Conservation (phyloP, 2,888 invertebrate species). For the Nemotelus pantherinus region DNA sequence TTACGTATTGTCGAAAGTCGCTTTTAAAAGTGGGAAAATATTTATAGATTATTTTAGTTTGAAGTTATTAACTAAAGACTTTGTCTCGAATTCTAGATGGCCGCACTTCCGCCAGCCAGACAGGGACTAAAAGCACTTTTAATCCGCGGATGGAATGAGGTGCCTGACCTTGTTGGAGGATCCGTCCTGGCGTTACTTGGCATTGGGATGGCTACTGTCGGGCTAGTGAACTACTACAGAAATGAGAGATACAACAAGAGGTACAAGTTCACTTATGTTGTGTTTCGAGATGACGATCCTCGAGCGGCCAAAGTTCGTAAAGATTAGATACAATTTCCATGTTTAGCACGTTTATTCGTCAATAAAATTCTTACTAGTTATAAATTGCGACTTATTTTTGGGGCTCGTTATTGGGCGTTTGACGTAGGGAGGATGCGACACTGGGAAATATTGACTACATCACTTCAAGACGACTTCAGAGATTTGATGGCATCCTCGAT, state of each 20-base stretch:
- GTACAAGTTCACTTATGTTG: slow-evolving; percentile 72
- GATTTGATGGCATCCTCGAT: slow-evolving; percentile 42
- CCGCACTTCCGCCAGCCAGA: slow-evolving; percentile 56
- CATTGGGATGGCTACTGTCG: slow-evolving; percentile 67
- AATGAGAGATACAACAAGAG: slow-evolving; percentile 74
- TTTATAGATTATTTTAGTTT: background rate
- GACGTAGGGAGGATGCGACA: background rate
- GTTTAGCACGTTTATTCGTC: slow-evolving; percentile 31
- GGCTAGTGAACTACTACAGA: slow-evolving; percentile 66
- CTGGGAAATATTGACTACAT: background rate
- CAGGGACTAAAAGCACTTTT: slow-evolving; percentile 59
- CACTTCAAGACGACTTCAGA: slow-evolving; percentile 27
- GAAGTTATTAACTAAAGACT: background rate
- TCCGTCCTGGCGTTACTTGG: slow-evolving; percentile 71
- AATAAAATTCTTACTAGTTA: slow-evolving; percentile 22
- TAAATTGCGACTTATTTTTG: slow-evolving; percentile 1
- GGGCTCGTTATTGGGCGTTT: background rate
- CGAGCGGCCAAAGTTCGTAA: slow-evolving; percentile 68
- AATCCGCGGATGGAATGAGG: slow-evolving; percentile 70
- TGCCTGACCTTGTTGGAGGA: slow-evolving; percentile 76
- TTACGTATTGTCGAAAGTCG: slow-evolving; percentile 21
- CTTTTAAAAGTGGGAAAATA: slow-evolving; percentile 1
- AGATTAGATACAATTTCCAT: slow-evolving; percentile 60
- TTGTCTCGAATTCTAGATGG: slow-evolving; percentile 28
- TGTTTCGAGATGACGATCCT: slow-evolving; percentile 76